A percentile compares a stretch with the other conserved stretches of the same genome.
Conservation (phyloP, 1,140 invertebrate genomes). For the Drosophila santomea region DNA sequence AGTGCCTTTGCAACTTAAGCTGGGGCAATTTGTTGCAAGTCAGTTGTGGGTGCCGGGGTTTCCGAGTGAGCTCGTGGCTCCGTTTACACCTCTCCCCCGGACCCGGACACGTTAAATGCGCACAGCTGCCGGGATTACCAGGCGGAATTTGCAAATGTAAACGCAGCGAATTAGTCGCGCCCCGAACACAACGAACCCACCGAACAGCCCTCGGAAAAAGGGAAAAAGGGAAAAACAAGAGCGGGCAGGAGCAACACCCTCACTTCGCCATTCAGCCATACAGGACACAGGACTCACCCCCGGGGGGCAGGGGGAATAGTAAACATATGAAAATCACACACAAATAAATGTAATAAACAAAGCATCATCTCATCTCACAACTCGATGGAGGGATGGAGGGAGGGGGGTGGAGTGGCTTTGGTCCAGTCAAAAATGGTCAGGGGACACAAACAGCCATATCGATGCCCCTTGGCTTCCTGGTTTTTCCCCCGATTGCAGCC, state of each 20-base stretch:
- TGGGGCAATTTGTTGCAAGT: constrained; percentile 72
- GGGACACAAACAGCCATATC: not conserved
- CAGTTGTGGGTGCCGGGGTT: constrained; percentile 34
- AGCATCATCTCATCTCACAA: constrained; percentile 50
- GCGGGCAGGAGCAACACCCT: constrained; percentile 9
- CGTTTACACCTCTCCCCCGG: constrained; percentile 10
- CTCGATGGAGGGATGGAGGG: constrained; percentile 18
- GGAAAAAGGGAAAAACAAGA: not conserved
- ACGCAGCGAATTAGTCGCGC: constrained; percentile 67
- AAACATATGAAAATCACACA: constrained; percentile 66
- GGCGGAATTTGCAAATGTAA: constrained; percentile 66
- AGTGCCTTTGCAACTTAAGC: constrained; percentile 34
- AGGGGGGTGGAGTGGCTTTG: constrained; percentile 22
- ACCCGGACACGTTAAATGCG: constrained; percentile 57
- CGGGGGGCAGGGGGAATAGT: constrained; percentile 9
- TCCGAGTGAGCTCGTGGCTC: constrained; percentile 28
- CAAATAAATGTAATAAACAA: constrained; percentile 81
- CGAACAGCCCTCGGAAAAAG: constrained; percentile 16
- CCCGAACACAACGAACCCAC: constrained; percentile 34
- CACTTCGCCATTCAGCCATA: not conserved
- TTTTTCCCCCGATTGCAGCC: constrained; percentile 29
- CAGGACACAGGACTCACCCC: not conserved
- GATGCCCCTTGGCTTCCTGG: constrained; percentile 57
- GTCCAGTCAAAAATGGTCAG: constrained; percentile 2
- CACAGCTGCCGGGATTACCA: constrained; percentile 77